A percentile compares a stretch with the other conserved stretches of the same genome.
Conservation (phyloP, 2,797 vertebrate genomes). For the Phaenicophaeus curvirostris region DNA sequence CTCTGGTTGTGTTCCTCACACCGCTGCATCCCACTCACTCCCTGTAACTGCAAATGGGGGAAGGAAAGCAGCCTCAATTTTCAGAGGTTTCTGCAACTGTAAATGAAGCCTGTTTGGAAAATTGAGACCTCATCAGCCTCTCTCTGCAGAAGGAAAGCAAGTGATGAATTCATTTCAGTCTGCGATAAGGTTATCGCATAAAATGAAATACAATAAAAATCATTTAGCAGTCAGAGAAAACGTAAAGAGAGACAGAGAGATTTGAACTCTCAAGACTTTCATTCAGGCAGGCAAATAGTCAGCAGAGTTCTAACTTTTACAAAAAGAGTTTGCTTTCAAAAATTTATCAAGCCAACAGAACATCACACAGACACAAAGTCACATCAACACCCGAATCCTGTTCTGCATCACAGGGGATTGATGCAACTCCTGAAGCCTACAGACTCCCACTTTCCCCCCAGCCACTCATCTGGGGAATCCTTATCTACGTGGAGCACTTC, state of each 20-base stretch:
- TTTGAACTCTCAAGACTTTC: neutral
- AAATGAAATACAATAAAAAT: constrained; percentile 18
- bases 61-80: neutral
- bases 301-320: neutral
- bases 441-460: fast-evolving
- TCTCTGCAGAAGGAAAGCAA: neutral
- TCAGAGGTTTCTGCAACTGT: neutral
- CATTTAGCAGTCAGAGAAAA: neutral
- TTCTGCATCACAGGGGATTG: too few relatives aligned
- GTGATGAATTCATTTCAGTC: neutral
- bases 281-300: neutral
- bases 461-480: neutral
- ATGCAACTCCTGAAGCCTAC: neutral
- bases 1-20: neutral
- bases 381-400: neutral
- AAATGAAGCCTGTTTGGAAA: neutral
- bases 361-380: fast-evolving
- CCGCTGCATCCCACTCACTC: neutral
- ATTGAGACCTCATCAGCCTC: neutral
- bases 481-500: neutral
- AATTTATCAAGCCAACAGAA: neutral
- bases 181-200: neutral
- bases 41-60: neutral
- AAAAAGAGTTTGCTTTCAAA: neutral
- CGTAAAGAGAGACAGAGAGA: neutral